Evolutionary conservation across 2,888 invertebrate genomes (phyloP).

Genomic region (Hypselothyrea guttata): DNA sequence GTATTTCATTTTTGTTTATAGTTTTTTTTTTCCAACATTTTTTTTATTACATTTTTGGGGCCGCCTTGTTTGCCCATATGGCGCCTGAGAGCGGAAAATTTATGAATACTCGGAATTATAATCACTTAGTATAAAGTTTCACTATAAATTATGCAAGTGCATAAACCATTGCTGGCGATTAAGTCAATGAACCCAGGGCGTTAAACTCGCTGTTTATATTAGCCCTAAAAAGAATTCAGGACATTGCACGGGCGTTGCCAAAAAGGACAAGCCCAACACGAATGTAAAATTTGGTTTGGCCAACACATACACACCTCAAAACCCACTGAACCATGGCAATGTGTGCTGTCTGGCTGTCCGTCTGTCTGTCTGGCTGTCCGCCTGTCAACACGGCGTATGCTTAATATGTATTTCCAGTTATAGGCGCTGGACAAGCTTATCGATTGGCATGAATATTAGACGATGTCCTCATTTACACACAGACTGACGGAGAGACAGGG

Average conservation of each 20-base stretch:
- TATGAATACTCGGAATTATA: conserved; percentile 45
- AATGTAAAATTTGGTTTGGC: conserved; percentile 7
- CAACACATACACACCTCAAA: conserved; percentile 41
- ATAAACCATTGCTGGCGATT: conserved; percentile 40
- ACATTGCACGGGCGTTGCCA: conserved; percentile 13
- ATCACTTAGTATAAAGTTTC: conserved; percentile 60
- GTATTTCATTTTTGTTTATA: conserved; percentile 64
- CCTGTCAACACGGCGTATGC: conserved; percentile 68
- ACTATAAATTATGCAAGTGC: conserved; percentile 63
- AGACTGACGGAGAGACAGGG: conserved; percentile 22
- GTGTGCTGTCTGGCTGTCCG: conserved; percentile 19
- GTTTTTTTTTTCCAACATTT: conserved; percentile 26
- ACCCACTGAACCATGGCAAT: conserved; percentile 62
- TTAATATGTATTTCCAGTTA: conserved; percentile 75
- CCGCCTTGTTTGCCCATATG: conserved; percentile 62
- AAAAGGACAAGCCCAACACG: conserved; percentile 36
- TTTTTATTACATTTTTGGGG: conserved; percentile 65
- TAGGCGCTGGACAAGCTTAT: conserved; percentile 65
- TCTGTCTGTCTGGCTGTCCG: conserved; percentile 27
- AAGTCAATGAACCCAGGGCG: conserved; percentile 62
- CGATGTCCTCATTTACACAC: conserved; percentile 71
- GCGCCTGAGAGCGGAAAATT: conserved; percentile 60
- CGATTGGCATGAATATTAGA: conserved; percentile 75
- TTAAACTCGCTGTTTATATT: conserved; percentile 14
- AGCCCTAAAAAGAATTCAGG: neutral